Evolutionary conservation across 2,797 vertebrate species (phyloP).

Genomic region (Scarus forsteni): DNA sequence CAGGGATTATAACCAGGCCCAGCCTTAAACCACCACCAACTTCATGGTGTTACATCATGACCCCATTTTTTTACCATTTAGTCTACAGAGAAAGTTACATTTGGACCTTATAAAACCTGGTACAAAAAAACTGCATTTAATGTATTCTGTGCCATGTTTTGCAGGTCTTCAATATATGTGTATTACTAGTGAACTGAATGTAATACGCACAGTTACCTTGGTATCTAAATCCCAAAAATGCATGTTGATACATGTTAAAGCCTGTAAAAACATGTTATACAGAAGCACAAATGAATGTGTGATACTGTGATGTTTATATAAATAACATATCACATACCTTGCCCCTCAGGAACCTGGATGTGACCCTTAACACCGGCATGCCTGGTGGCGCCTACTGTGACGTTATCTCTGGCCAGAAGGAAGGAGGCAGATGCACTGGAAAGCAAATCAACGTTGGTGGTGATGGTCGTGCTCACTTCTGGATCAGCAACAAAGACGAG

Average conservation of each 20-base stretch:
- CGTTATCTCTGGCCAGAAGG: slow-evolving; percentile 93
- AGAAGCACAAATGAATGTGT: no score
- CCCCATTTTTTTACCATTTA: no score
- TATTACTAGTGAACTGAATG: background rate
- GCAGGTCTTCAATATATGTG: no score
- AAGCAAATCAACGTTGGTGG: slow-evolving; percentile 83
- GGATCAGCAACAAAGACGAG: slow-evolving; percentile 87
- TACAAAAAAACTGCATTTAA: background rate
- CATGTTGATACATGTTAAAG: no score
- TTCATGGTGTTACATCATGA: no score
- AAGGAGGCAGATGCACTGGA: slow-evolving; percentile 84
- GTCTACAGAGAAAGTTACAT: no score
- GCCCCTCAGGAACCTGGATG: slow-evolving; percentile 82
- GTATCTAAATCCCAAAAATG: no score
- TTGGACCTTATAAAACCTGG: background rate
- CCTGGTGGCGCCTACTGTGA: slow-evolving; percentile 92
- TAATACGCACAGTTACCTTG: background rate
- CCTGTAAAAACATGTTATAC: no score
- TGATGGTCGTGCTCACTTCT: slow-evolving; percentile 86
- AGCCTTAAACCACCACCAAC: no score
- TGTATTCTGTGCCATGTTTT: no score
- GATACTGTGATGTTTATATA: background rate
- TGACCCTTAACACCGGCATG: slow-evolving; percentile 88
- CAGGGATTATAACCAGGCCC: no score
- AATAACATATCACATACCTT: background rate